Base-by-base conservation (phyloP, 2,113 vertebrate species). In the Oryzias melastigma region DNA sequence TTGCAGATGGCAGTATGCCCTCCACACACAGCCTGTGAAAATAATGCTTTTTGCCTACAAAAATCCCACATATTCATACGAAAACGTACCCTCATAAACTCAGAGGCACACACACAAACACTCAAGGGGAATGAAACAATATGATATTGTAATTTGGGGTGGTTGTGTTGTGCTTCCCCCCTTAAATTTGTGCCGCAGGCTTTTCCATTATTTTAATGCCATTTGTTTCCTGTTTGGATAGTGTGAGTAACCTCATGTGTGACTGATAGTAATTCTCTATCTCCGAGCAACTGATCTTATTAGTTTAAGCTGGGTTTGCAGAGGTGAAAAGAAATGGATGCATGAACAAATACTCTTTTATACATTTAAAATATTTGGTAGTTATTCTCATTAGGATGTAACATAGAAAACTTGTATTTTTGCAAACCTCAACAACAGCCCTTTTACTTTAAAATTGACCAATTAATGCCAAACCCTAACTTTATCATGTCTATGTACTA, bases 191-290 rank as follows among this genome's bases (percentile, higher is more conserved):
- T 52, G 75, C 81, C 82, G 66, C 46, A 63, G 81, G 82, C 78
- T 52, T 75, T 80, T 83, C 60, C 58, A 84, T 82, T 81, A 86
- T 80, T 83, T 58, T 80, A 75, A 85, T 76, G 40, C 56, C 53
- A 58, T 46, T 51, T 68, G 41, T 75, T 68, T 85, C 40, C 70
- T 58, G 53, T 71, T 64, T n/a, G 14, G 75, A 70, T 71, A 52
- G 47, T 54, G 71, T 52, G 54, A 62, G 66, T 73, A 72, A 73
- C 42, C 70, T 40, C 71, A 52, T 64, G 65, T 61, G 57, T 62
- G 71, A 70, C 64, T 67, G 65, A 71, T 75, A 48, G 53, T 55
- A 42, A 69, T 68, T 71, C 59, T 56, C 48, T 53, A 68, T 68
- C 64, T 82, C 62, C 68, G 58, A 71, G 58, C 56, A 80, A 59